Conservation (phyloP, 2,113 vertebrate genomes). For the Barnardius zonarius region DNA sequence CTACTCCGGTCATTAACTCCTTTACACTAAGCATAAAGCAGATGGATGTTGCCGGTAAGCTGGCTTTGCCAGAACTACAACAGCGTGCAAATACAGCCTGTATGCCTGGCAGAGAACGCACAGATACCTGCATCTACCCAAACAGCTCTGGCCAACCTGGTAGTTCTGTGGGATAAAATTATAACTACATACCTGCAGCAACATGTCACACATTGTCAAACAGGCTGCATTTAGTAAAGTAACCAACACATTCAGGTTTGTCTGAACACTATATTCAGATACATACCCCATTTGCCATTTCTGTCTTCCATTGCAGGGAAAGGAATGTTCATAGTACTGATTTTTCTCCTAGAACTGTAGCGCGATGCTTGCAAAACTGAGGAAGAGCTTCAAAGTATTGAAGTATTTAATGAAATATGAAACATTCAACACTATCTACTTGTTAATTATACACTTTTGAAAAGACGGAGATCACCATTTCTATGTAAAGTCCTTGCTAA, state of each 20-base stretch:
- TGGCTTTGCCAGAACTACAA: not conserved
- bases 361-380: not conserved
- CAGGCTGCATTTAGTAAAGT: not conserved
- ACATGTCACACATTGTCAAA: not conserved
- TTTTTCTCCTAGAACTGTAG: not conserved
- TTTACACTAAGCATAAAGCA: not conserved
- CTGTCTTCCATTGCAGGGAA: not conserved
- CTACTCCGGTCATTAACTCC: conserved; percentile 47
- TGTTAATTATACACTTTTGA: not conserved
- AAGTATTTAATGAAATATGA: not conserved
- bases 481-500: not conserved
- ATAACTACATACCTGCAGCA: not conserved
- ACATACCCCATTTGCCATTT: not conserved
- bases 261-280: not conserved
- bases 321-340: not conserved
- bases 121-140: not conserved
- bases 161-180: not conserved
- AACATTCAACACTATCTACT: not conserved
- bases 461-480: not conserved
- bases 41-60: not conserved
- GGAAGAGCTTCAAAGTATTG: not conserved
- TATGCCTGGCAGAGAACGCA: not conserved
- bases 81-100: not conserved
- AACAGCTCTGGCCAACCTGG: not conserved
- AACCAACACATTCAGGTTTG: not conserved